Conservation (phyloP, 2,113 vertebrate species). For the Campylorhamphus procurvoides region DNA sequence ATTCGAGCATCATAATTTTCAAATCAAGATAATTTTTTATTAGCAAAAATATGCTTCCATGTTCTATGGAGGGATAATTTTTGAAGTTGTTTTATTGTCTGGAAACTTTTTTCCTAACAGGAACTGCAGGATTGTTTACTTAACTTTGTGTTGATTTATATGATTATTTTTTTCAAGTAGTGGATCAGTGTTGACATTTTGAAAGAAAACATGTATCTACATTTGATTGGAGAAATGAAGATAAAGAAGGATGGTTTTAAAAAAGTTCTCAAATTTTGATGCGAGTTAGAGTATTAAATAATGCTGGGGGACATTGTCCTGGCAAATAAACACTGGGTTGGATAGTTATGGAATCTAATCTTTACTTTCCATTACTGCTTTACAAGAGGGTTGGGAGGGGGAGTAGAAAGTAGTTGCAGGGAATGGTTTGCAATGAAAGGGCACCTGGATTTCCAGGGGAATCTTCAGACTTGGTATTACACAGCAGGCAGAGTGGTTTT, state of each 20-base stretch:
- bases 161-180: not conserved
- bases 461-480: not conserved
- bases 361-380: not conserved
- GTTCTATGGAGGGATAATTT: not conserved
- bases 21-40: not conserved
- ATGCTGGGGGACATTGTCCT: not conserved
- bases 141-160: not conserved
- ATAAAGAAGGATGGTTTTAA: not conserved
- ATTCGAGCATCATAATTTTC: not conserved
- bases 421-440: not conserved
- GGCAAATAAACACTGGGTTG: not conserved
- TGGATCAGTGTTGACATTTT: not conserved
- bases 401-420: not conserved
- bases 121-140: not conserved
- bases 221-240: not conserved
- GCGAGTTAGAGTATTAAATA: not conserved
- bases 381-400: rapidly evolving
- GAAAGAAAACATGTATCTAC: not conserved
- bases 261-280: not conserved
- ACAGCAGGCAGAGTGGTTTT: not conserved
- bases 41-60: not conserved
- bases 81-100: not conserved
- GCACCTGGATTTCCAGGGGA: not conserved
- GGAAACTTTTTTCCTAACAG: constrained; percentile 17
- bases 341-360: not conserved